Evolutionary conservation across 2,113 vertebrate genomes (phyloP), one percentile per base, ranked within the genome.

Genomic region (Chlamydotis undulata): DNA sequence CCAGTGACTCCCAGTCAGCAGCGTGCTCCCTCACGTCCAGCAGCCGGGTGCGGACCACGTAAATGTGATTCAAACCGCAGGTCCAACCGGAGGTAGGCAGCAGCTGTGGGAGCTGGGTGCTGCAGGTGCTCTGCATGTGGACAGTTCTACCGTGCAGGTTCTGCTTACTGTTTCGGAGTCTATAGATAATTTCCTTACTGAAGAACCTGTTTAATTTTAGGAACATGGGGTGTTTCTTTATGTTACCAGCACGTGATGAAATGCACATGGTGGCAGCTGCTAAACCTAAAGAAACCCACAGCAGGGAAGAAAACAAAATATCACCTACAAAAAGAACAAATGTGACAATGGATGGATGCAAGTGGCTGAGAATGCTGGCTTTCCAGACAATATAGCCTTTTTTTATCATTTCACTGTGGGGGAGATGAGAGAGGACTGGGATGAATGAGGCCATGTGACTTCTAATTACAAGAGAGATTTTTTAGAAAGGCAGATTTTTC

Each of bases 41-140:
- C 18, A 50, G 24, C 4, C 2, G 0, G 2, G 19, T 26, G 50
- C 2, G 28, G 17, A 17, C 26, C 21, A 4, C 5, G 31, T 24
- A 16, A 45, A 45, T 7, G 10, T 21, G 60, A 33, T 43, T 29
- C 49, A 41, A 52, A 12, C 29, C 15, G 9, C 33, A 19, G 2
- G 19, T 52, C 47, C 81, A 50, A 18, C 19, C 29, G 71, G 52
- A 39, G 41, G 23, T 22, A 79, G 63, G 6, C 19, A 56, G 71
- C 21, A 56, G 35, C 39, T 18, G 50, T 37, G 22, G 37, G 13
- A 26, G 13, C 9, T 45, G 50, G 22, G 18, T 83, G 49, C 15
- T 69, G 82, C 56, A 41, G 55, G 29, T 2, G 1, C 11, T 76
- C 60, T 50, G 49, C 23, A 14, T 1, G 1, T 19, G 21, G 35